These are phyloP conservation scores for Teinopalpus imperialis DNA, from an alignment of 2,888 invertebrate genomes.

Conservation along the genomic window DNA sequence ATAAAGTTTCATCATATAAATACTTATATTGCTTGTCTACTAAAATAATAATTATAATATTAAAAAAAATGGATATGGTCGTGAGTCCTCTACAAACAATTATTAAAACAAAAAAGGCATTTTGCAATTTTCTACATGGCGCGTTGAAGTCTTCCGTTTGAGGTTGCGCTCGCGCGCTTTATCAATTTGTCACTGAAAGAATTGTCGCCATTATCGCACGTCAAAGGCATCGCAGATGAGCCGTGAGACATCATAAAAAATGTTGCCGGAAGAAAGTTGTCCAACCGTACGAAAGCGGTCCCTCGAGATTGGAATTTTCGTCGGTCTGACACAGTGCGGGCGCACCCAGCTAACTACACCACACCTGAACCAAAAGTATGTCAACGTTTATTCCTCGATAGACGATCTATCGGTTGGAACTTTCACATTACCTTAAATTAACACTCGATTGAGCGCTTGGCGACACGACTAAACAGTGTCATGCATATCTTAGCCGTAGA, in stretches of 20 bases:
- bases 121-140: slow-evolving; percentile 32
- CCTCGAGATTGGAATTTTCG: slow-evolving; percentile 75
- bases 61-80: no score
- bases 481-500: slow-evolving; percentile 29
- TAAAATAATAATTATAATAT: no score
- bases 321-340: slow-evolving; percentile 61
- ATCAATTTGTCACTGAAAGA: slow-evolving; percentile 27
- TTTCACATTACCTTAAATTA: slow-evolving; percentile 80
- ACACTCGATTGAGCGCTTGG: slow-evolving; percentile 52
- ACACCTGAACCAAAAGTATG: slow-evolving; percentile 79
- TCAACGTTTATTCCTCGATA: slow-evolving; percentile 74
- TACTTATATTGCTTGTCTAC: no score
- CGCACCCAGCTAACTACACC: slow-evolving; percentile 72
- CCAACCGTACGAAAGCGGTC: slow-evolving; percentile 64
- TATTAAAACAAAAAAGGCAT: slow-evolving; percentile 1
- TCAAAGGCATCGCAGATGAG: slow-evolving; percentile 31
- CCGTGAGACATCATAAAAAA: slow-evolving; percentile 37
- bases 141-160: slow-evolving; percentile 77
- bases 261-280: slow-evolving; percentile 69
- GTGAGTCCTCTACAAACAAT: no score
- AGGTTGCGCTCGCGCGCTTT: slow-evolving; percentile 32
- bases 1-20: no score
- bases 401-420: slow-evolving; percentile 70
- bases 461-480: slow-evolving; percentile 44
- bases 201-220: slow-evolving; percentile 13